Base-by-base conservation (phyloP, 2,888 invertebrate species). In the Uloborus plumipes region DNA sequence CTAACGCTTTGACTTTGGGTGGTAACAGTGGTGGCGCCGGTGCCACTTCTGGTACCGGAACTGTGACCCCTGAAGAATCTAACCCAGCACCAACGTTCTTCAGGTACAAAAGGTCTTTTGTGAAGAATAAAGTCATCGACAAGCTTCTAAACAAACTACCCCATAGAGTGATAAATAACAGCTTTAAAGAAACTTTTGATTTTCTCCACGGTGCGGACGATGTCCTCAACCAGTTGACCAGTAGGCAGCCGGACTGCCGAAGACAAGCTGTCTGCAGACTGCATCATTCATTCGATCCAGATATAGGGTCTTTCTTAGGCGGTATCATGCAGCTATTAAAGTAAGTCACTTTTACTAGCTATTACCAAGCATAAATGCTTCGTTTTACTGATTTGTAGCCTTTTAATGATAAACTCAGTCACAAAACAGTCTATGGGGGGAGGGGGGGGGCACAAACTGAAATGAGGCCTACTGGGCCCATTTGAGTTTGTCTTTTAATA, bases 211-310 rank as follows among this genome's bases (percentile, higher is more conserved):
- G 61, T 47, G 66, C 81, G 6, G 81, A 82, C 16, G 81, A 76
- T 49, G 75, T 71, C 14, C 22, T 82, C 50, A 82, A 76, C 16
- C 65, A 71, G 13, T 20, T 82, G 65, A 76, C 75, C 4, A 82
- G 81, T 20, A 49, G 53, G 1, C 75, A 82, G 55, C 71, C 81
- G 14, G 81, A 82, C 61, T 82, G 81, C 49, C 71, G 81, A 22
- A 70, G 75, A 20, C 81, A 82, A 53, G 75, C 65, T 20, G 81
- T 82, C 18, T 82, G 81, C 65, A 71, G 81, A 49, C 18, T 82
- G 11, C 73, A 80, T 47, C 61, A 75, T n/a, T 58, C 59, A 1
- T 31, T 82, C 16, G 75, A 82, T 53, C 81, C 81, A 9, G 47
- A 20, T 49, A 49, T 82, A 16, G 81, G 81, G 18, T 61, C 64